Base-by-base conservation (phyloP, 2,113 vertebrate species). In the Phrynocephalus versicolor region DNA sequence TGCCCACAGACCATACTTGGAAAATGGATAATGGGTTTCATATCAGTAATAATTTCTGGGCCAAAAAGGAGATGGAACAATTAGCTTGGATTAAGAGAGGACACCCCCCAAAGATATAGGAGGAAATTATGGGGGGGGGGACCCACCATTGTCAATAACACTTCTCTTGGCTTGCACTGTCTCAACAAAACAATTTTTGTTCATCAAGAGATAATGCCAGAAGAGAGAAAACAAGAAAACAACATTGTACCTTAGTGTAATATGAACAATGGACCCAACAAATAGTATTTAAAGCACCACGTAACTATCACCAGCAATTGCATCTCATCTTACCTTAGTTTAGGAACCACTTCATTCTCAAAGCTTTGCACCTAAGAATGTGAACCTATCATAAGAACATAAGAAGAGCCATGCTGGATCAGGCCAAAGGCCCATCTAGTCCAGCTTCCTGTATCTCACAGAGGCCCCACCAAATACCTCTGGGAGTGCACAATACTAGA, bases 41-140 rank as follows among this genome's bases (percentile, higher is more conserved):
- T 82, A 73, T 9, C 33, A 60, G 55, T 60, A 33, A 82, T 82
- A 41, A 69, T 13, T 79, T 81, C 74, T 76, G 89, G 27, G 73
- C 1, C 4, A 21, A 70, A 51, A 30, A 87, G 76, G 1, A n/a
- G 88, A 71, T 55, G 33, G 88, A 62, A 2, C 18, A 3, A 62
- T 89, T 81, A 41, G 45, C 65, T 84, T 88, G 64, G 35, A 81
- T 1, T 51, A 0, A 0, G 35, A 85, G 55, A 70, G 18, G 87
- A 39, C 5, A 87, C 2, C 0, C 62, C 14, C 13, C 0, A 0
- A 1, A 67, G 18, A 23, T 72, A 82, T 72, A 85, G 7, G 75
- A 75, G 88, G 83, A n/a, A n/a, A n/a, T n/a, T n/a, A n/a, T n/a
- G n/a, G n/a, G n/a, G n/a, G n/a, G n/a, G n/a, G n/a, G n/a, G n/a